Conservation (phyloP, 2,113 vertebrate genomes). For the Tragelaphus buxtoni region DNA sequence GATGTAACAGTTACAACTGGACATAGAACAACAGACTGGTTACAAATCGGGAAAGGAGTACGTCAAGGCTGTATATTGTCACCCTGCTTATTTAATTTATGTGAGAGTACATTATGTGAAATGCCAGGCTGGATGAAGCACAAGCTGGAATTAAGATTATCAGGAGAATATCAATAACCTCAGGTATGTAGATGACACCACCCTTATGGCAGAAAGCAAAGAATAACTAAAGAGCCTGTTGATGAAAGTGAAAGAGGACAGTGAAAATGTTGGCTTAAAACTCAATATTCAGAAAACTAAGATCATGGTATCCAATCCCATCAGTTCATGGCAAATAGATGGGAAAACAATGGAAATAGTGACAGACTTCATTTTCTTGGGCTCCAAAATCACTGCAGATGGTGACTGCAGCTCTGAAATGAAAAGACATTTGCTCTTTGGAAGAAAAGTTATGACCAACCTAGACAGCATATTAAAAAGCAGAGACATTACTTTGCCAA, state of each 20-base stretch:
- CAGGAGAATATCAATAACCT: rapidly evolving
- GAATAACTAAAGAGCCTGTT: neutral
- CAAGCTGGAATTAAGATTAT: neutral
- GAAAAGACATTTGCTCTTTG: neutral
- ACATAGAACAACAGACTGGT: neutral
- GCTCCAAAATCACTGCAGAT: neutral
- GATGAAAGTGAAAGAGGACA: neutral
- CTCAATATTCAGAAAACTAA: neutral
- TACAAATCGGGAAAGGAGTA: neutral
- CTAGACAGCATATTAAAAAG: neutral
- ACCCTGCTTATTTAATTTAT: neutral
- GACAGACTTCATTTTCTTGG: neutral
- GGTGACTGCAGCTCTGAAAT: neutral
- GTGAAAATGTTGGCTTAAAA: neutral
- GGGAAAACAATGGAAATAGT: neutral
- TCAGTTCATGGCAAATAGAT: neutral
- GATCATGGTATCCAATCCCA: neutral
- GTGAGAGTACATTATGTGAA: rapidly evolving
- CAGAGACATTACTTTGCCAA: neutral
- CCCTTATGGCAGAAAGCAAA: neutral
- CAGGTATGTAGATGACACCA: neutral
- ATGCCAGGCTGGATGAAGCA: neutral
- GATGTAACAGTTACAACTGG: neutral
- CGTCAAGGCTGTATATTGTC: neutral
- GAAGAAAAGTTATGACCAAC: neutral